phyloP scores from a whole-genome alignment of 2,797 vertebrate species.

The Chrosomus eos region DNA sequence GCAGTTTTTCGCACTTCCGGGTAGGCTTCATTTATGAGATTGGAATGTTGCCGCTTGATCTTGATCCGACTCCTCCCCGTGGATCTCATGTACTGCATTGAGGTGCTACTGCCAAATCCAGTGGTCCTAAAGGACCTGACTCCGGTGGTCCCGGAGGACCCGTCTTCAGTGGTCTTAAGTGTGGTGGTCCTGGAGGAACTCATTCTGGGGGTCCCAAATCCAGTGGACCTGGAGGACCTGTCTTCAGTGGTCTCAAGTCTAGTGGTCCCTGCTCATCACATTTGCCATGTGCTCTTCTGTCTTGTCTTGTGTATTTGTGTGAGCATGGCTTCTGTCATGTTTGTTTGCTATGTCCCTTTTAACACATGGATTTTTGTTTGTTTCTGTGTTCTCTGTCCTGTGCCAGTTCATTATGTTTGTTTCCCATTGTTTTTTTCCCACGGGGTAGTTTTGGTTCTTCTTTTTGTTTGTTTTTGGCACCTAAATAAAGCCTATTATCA shows the following conservation, averaged over 20 bases:
- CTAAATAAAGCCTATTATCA: not conserved
- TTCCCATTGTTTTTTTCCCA: no score
- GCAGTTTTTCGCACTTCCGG: no score
- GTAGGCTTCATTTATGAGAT: no score
- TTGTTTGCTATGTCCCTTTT: not conserved
- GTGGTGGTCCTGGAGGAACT: fast-evolving
- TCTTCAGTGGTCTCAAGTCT: not conserved
- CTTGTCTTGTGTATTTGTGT: not conserved
- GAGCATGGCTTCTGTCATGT: not conserved
- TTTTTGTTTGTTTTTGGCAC: not conserved
- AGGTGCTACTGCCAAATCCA: no score
- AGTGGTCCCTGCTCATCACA: no score
- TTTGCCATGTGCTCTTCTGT: not conserved
- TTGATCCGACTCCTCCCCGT: no score
- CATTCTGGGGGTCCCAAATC: fast-evolving
- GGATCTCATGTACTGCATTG: no score
- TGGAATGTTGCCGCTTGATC: no score
- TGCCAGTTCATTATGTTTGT: not conserved
- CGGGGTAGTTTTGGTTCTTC: not conserved
- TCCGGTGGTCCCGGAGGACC: no score
- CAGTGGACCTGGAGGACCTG: no score
- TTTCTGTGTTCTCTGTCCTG: not conserved
- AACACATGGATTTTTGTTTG: not conserved
- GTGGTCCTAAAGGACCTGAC: not conserved
- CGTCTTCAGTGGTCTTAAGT: fast-evolving